These are phyloP conservation scores for Nasua narica DNA, from an alignment of 2,797 vertebrate species.

Conservation along the genomic window DNA sequence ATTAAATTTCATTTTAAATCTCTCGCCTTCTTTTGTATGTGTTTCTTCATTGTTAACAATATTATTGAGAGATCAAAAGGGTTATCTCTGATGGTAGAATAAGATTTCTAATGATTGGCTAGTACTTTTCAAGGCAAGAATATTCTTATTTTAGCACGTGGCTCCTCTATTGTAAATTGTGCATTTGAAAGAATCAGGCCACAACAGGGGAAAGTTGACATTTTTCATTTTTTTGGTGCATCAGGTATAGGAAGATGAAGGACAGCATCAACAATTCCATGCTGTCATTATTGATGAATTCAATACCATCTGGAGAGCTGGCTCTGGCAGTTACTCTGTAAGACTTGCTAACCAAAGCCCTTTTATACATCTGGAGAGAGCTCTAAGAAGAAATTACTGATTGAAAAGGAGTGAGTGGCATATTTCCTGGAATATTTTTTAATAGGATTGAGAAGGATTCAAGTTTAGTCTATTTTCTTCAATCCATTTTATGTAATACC, in stretches of 20 bases:
- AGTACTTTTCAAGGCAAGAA: not conserved
- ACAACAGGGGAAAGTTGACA: not conserved
- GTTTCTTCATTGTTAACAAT: not conserved
- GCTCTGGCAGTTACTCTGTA: not conserved
- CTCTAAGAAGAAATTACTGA: not conserved
- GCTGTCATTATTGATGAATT: constrained; percentile 23
- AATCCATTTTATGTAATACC: constrained; percentile 15
- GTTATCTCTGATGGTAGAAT: not conserved
- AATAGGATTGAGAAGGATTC: not conserved
- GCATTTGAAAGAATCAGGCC: constrained; percentile 31
- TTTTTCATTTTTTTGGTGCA: not conserved
- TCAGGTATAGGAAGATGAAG: constrained; percentile 49
- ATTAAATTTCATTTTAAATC: not conserved
- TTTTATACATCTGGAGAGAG: constrained; percentile 28
- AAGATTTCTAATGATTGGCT: constrained; percentile 1
- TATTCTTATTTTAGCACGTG: constrained; percentile 18
- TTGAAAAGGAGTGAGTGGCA: not conserved
- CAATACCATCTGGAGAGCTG: not conserved
- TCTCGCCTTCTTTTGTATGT: not conserved
- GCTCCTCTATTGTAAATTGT: not conserved
- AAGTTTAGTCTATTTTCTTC: not conserved
- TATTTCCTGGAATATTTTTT: constrained; percentile 9
- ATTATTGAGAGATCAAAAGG: not conserved
- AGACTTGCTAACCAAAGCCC: not conserved
- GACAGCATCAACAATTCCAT: not conserved